phyloP scores from a whole-genome alignment of 2,797 vertebrate genomes.

The Centropyge bicolor region DNA sequence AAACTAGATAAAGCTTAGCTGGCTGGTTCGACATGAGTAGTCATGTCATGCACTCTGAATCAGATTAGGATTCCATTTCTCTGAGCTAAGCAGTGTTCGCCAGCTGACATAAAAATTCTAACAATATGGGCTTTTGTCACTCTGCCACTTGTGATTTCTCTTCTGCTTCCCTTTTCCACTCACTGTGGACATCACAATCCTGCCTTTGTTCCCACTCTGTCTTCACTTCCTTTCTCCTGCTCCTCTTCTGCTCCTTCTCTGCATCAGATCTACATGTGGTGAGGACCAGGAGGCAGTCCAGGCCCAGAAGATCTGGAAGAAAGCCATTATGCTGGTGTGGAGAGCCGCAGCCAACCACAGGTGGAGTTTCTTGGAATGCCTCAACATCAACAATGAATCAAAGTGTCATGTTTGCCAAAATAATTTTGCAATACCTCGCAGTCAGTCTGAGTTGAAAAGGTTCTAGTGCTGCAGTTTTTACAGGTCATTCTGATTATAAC shows the following conservation, averaged over 20 bases:
- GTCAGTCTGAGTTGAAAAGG: background rate
- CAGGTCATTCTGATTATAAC: background rate
- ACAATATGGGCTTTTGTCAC: conserved; percentile 11
- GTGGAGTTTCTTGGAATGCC: conserved; percentile 72
- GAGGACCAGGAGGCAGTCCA: conserved; percentile 98
- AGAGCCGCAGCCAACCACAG: conserved; percentile 99
- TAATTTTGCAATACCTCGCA: background rate
- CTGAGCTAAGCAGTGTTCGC: conserved; percentile 38
- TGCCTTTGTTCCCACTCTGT: background rate
- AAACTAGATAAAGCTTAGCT: conserved; percentile 34
- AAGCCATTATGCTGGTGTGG: conserved; percentile 99
- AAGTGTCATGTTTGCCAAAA: background rate
- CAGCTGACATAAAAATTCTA: conserved; percentile 31
- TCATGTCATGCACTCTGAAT: conserved; percentile 41
- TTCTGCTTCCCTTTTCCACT: conserved; percentile 34
- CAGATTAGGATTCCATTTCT: conserved; percentile 29
- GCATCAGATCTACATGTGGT: conserved; percentile 93
- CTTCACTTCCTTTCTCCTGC: background rate
- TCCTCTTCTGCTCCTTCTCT: background rate
- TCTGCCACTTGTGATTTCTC: conserved; percentile 35
- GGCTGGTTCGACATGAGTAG: conserved; percentile 27
- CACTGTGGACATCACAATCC: background rate
- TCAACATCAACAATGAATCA: background rate
- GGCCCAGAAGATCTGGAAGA: conserved; percentile 99
- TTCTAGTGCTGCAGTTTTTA: background rate